Evolutionary conservation across 2,888 invertebrate species (phyloP), one percentile per base, ranked within the genome.

Genomic region (Orthosia incerta): DNA sequence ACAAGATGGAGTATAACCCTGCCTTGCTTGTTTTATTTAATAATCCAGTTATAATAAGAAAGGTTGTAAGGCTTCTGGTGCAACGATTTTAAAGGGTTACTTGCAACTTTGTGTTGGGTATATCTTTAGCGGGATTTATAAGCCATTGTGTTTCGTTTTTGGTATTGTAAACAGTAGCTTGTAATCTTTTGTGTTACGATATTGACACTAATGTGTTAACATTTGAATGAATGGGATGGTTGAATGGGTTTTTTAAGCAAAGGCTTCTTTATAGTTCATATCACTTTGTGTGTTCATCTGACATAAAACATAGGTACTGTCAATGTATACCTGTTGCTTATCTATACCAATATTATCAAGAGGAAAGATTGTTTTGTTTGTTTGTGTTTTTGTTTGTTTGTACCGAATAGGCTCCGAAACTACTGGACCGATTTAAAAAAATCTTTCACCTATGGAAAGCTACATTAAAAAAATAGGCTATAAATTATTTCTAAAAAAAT

Each of bases 1-100:
- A 69, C 61, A 83, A 72, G 93, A 93, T 20, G 39, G 46, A 66
- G 60, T 15, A n/a, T 63, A 69, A 77, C 68, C 69, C 72, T 84
- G 77, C 74, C 56, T 79, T 82, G 82, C 80, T 78, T 83, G 86
- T 89, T 90, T 90, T 91, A 88, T 91, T 91, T 89, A 90, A 89
- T 93, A 93, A 93, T 93, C 93, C 92, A 93, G 92, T 93, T 93
- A 93, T 92, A 91, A 91, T 90, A 89, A 91, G 86, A 83, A 89
- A 89, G 82, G 85, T 85, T 86, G 87, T 87, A 86, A 74, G 88
- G 86, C 88, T 88, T 87, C 88, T 74, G 84, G 81, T 85, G 86
- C 82, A 82, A 74, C 74, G 72, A 79, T 86, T 86, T 88, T 82
- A 78, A 79, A 80, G 85, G 84, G 83, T 82, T 76, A 76, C 79